Percentiles rank a stretch among this genome's conserved stretches.
Conservation (phyloP, 2,888 invertebrate genomes). For the Octodonta nipae region DNA sequence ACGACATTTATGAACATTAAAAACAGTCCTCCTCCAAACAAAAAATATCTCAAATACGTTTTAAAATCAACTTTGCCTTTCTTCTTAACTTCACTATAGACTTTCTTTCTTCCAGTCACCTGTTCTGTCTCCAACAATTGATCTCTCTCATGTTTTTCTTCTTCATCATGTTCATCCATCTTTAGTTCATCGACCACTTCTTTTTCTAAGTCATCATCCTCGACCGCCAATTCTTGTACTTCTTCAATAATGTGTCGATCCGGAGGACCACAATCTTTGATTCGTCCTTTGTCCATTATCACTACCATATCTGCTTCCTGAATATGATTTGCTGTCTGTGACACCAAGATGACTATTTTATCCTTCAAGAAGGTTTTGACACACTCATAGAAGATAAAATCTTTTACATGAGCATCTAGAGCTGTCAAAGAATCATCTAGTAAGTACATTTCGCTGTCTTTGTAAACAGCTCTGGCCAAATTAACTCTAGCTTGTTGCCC, state of each 20-base stretch:
- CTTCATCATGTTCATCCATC: conserved; percentile 8
- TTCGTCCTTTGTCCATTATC: conserved; percentile 13
- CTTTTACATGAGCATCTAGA: conserved; percentile 22
- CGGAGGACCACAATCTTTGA: conserved; percentile 8
- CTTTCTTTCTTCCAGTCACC: conserved; percentile 10
- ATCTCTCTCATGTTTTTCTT: conserved; percentile 9
- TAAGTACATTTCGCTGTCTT: conserved; percentile 25
- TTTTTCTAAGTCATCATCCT: conserved; percentile 11
- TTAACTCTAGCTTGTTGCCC: conserved; percentile 36
- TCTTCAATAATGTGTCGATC: conserved; percentile 6
- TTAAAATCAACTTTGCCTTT: conserved; percentile 21
- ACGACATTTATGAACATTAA: conserved; percentile 19
- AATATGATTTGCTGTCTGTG: conserved; percentile 23
- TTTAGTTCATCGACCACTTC: background rate
- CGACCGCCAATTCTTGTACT: conserved; percentile 3
- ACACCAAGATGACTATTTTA: conserved; percentile 24
- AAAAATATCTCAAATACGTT: conserved; percentile 23
- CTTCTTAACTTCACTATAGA: conserved; percentile 23
- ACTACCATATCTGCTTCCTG: conserved; percentile 19
- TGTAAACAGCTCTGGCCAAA: conserved; percentile 26
- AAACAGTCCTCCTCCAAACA: conserved; percentile 23
- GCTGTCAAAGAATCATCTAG: conserved; percentile 26
- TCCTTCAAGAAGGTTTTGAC: conserved; percentile 22
- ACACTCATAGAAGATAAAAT: conserved; percentile 23
- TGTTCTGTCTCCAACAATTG: conserved; percentile 12